Evolutionary conservation across 2,888 invertebrate species (phyloP), one percentile per base, ranked within the genome.

Genomic region (Glaucopsyche alexis): DNA sequence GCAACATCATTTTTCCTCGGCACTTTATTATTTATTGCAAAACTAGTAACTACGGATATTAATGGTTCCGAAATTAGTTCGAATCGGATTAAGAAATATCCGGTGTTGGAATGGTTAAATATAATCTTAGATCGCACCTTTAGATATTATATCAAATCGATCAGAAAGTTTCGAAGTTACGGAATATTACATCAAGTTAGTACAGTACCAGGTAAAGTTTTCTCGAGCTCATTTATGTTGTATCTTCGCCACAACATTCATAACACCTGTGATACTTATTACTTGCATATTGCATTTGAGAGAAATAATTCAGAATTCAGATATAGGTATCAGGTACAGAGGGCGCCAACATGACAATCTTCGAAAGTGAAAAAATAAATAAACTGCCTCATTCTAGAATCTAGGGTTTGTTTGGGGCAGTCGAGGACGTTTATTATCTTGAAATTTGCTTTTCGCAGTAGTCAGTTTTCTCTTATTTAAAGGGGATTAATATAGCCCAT

Each of bases 61-160:
- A 60, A 60, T 60, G 29, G 29, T 29, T 60, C 60, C 29, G 29
- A 60, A 38, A 60, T 60, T 11, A 60, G 60, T 29, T 60, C 60
- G 13, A 38, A 29, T 60, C 13, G 13, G 1, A 60, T 60, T 60
- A 29, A 29, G 60, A 38, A 60, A 60, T 29, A 60, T 60, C 60
- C 60, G 60, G 29, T 38, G 29, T 38, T 19, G 60, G 29, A 60
- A 14, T 60, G 60, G 13, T 60, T 60, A 47, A 47, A 47, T 47
- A 29, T 14, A 60, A 60, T 60, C 7, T 60, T 38, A 29, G 14
- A 60, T 38, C 60, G 55, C 19, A 7, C n/a, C 52, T 52, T 50
- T 16, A 16, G 52, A 52, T n/a, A 16, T 60, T 11, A 60, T 5
- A 55, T 60, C 19, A 60, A 4, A 29, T 29, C 29, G 4, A 29